Evolutionary conservation across 2,797 vertebrate species (phyloP), one percentile per base, ranked within the genome.

Genomic region (Sebastes iracundus): DNA sequence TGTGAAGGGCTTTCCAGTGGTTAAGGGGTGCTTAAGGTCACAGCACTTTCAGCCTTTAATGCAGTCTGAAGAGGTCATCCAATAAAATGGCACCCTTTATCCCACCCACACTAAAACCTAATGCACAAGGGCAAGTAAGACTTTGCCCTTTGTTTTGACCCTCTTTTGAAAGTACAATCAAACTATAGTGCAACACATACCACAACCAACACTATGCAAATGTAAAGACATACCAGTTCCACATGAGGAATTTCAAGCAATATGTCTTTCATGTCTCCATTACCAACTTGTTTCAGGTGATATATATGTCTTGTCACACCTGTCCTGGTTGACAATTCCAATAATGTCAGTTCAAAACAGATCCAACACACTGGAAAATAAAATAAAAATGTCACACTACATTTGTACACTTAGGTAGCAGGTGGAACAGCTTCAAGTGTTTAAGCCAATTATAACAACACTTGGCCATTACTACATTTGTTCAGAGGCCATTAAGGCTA

Each of bases 31-130:
- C 22, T 78, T 68, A 63, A 80, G 83, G 85, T 87, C 53, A 65
- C 46, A 53, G 42, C 25, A 52, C 83, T 81, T 80, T 83, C 32
- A 79, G 70, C 30, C 71, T 85, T 75, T 81, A 86, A 87, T 88
- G 81, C 75, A 79, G 69, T 79, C 70, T 84, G 73, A 83, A 87
- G 85, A 88, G 83, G 77, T 87, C 72, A 79, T 88, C 65, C 64
- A 81, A 81, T 83, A 58, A 79, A 88, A 85, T 69, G 68, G 53
- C 79, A 72, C 60, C 55, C 35, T 76, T 80, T 70, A 86, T 58
- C 52, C 58, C 80, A 79, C 83, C 79, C 55, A 84, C 69, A 67
- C 72, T 52, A 65, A 77, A 63, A 49, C 30, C 80, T 61, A 72
- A 42, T 82, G 14, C 5, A 62, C 20, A 69, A 62, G 9, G n/a